A percentile compares a stretch with the other conserved stretches of the same genome.
Evolutionary conservation across 2,113 vertebrate genomes (phyloP).

Genomic region (Ciconia stormi): DNA sequence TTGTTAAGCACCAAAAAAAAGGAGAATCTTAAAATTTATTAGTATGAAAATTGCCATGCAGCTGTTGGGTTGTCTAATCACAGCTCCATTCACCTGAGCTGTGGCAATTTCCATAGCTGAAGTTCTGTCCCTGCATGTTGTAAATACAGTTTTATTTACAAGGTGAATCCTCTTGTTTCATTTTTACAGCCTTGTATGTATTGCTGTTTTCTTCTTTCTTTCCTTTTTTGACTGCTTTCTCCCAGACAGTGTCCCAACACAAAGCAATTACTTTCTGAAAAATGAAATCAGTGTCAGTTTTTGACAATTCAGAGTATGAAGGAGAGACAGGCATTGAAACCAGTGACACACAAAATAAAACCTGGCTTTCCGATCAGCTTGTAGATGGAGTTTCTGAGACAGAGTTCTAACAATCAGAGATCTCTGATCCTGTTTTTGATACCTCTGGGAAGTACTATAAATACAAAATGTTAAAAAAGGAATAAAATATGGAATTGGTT

Average conservation of each 20-base stretch:
- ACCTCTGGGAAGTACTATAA: not conserved
- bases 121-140: not conserved
- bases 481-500: not conserved
- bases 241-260: not conserved
- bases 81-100: not conserved
- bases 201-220: not conserved
- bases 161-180: not conserved
- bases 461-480: not conserved
- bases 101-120: not conserved
- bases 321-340: not conserved
- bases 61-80: not conserved
- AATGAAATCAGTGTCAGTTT: not conserved
- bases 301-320: not conserved
- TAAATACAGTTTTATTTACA: not conserved
- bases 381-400: not conserved
- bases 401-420: not conserved
- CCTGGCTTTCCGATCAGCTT: not conserved
- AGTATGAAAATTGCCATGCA: not conserved
- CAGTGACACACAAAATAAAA: not conserved
- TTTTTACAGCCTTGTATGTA: not conserved
- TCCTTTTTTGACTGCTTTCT: not conserved
- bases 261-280: not conserved
- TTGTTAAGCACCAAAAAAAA: not conserved
- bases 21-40: not conserved
- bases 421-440: not conserved